Evolutionary conservation across 2,113 vertebrate genomes (phyloP).

Genomic region (Mellivora capensis): DNA sequence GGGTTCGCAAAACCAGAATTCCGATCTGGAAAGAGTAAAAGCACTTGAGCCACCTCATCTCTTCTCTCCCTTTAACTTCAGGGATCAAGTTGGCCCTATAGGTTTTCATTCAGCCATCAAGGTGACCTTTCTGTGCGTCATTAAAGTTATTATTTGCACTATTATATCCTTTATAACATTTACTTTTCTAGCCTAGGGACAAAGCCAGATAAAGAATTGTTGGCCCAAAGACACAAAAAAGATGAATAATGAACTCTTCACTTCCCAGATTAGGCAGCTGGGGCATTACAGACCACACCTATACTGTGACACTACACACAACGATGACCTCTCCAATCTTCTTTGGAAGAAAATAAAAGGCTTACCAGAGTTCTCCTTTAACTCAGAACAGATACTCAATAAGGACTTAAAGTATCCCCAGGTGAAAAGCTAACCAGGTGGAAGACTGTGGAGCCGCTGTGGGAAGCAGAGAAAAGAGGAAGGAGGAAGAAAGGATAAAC

Average conservation of each 20-base stretch:
- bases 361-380: neutral
- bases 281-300: neutral
- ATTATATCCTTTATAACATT: neutral
- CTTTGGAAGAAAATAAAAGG: neutral
- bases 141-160: neutral
- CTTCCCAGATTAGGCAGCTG: neutral
- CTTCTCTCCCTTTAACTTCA: neutral
- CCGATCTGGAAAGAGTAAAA: neutral
- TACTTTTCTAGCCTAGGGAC: fast-evolving
- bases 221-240: neutral
- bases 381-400: neutral
- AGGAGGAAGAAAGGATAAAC: neutral
- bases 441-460: neutral
- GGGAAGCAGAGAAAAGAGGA: neutral
- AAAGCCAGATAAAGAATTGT: neutral
- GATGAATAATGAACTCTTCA: neutral
- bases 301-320: neutral
- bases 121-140: neutral
- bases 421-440: neutral
- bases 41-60: neutral
- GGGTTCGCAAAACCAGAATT: neutral
- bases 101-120: neutral
- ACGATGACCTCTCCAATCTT: neutral
- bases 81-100: neutral
- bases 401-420: neutral